Evolutionary conservation across 2,797 vertebrate genomes (phyloP), one percentile per base, ranked within the genome.

Genomic region (Pseudochirops corinnae): DNA sequence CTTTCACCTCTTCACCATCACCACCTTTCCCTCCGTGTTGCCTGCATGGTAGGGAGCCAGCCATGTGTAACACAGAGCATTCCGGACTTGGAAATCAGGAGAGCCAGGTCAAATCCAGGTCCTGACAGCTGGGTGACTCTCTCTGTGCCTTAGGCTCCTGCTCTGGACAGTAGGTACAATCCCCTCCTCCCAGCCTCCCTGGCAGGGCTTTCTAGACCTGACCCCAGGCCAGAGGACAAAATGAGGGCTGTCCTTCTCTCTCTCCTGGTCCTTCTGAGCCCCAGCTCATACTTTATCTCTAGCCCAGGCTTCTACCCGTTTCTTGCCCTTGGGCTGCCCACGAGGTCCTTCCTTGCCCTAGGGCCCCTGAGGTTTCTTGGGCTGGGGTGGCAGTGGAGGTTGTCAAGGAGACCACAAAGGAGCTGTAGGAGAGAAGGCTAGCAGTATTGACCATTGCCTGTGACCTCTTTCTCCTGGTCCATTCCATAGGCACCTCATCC

Each of bases 391-490:
- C n/a, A 39, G 67, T 16, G 6, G 6, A 5, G n/a, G 11, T 12
- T 74, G 67, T 5, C 18, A 16, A 39, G 67, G n/a, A 82, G 21
- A 46, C 18, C 74, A 46, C 9, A 39, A 46, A 82, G 39, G 74
- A 82, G 21, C n/a, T 39, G 1, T 10, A 82, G 74, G 67, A 74
- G n/a, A 82, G 74, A 39, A 82, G 74, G 6, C 74, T 46, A 10
- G 74, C 21, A 1, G 18, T 10, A 10, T 18, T 82, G 67, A 74
- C 67, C 6, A 1, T 21, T 39, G 67, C n/a, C 67, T 21, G 3
- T 82, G 74, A 82, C 39, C 74, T 82, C 74, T 82, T 82, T 82
- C 60, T 94, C 94, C 74, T 74, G 90, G 96, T 93, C 96, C 82
- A 92, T 18, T 60, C 52, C 74, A 39, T 39, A 18, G 94, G 93